Percentiles rank a stretch among this genome's conserved stretches.
phyloP scores from a whole-genome alignment of 2,888 invertebrate genomes.

The Mystacides longicornis region DNA sequence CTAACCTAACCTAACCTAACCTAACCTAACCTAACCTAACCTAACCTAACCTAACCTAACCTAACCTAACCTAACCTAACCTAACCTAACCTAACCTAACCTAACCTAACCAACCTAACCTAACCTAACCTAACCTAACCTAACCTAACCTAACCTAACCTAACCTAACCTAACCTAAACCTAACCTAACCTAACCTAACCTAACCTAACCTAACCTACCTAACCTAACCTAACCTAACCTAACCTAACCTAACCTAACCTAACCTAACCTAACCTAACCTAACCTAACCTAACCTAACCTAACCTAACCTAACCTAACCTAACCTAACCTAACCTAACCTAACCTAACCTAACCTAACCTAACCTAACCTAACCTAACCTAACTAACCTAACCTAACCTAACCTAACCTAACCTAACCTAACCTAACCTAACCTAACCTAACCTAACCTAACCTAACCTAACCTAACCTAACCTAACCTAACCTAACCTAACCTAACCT shows the following conservation, averaged over 20 bases:
- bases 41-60: not conserved
- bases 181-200: slow-evolving; percentile 2
- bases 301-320: slow-evolving; percentile 2
- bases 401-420: not conserved
- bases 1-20: not conserved
- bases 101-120: not conserved
- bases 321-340: slow-evolving; percentile 2
- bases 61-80: slow-evolving; percentile 2
- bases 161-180: not conserved
- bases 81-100: slow-evolving; percentile 2
- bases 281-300: slow-evolving; percentile 2
- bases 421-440: not conserved
- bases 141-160: not conserved
- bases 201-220: slow-evolving; percentile 1
- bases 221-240: not conserved
- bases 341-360: slow-evolving; percentile 2
- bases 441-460: not conserved
- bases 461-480: slow-evolving; percentile 2
- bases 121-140: not conserved
- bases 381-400: not conserved
- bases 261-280: not conserved
- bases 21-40: not conserved
- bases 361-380: slow-evolving; percentile 2
- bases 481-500: slow-evolving; percentile 2
- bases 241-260: not conserved